phyloP scores from a whole-genome alignment of 2,113 vertebrate genomes.

The Pica pica region DNA sequence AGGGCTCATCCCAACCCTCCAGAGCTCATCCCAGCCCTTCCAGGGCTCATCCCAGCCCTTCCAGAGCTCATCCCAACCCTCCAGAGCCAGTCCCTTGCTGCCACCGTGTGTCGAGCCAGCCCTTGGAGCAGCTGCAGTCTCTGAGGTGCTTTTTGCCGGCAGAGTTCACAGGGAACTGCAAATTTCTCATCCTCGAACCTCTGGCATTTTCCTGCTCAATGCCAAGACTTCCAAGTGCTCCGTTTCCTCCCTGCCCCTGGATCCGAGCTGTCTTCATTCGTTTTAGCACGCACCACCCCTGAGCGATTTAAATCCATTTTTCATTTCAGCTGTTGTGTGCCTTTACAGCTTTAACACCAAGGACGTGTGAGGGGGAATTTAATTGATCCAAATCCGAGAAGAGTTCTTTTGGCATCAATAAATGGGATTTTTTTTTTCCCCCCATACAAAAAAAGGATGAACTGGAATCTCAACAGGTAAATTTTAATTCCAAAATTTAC shows the following conservation, averaged over 20 bases:
- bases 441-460: neutral
- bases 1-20: no score
- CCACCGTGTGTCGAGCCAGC: slow-evolving; percentile 49
- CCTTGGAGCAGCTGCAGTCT: accelerated
- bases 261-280: neutral
- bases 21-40: no score
- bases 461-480: neutral
- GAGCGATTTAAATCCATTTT: neutral
- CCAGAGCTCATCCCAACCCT: neutral
- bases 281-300: accelerated
- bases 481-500: neutral
- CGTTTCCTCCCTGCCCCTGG: neutral
- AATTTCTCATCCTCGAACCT: accelerated
- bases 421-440: neutral
- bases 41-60: neutral
- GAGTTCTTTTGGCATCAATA: neutral
- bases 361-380: neutral
- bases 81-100: slow-evolving; percentile 17
- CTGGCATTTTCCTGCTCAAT: neutral
- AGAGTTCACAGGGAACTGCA: neutral
- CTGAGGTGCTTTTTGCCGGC: neutral
- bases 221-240: neutral
- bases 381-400: neutral
- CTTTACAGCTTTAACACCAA: neutral
- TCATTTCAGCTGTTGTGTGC: neutral